Percentiles rank a stretch among this genome's conserved stretches.
Conservation (phyloP, 2,888 invertebrate genomes). For the Ganaspis brasiliensis region DNA sequence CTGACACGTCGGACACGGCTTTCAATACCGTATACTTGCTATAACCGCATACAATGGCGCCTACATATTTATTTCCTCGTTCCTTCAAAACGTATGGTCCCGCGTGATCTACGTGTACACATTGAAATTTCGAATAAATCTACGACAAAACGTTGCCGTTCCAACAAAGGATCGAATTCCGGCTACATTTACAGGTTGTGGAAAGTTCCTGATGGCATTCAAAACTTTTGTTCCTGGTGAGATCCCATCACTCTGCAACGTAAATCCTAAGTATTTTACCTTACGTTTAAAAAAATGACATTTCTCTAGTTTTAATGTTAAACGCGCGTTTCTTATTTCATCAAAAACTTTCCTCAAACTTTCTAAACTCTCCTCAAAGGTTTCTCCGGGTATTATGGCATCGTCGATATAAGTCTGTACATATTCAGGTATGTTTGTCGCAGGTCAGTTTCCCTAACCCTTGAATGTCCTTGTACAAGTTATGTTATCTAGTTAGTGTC, state of each 20-base stretch:
- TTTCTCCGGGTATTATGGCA: neutral
- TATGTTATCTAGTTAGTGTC: too few species aligned
- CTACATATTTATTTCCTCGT: slow-evolving; percentile 44
- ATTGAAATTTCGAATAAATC: slow-evolving; percentile 46
- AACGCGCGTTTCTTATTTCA: neutral
- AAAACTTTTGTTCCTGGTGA: neutral
- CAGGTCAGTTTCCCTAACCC: too few species aligned
- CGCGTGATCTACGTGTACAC: slow-evolving; percentile 53
- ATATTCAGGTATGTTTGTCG: too few species aligned
- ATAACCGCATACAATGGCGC: too few species aligned
- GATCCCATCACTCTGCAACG: neutral
- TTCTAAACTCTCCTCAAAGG: neutral
- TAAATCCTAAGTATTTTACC: neutral
- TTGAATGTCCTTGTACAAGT: too few species aligned
- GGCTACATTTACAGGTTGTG: neutral
- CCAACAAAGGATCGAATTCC: neutral
- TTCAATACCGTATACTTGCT: slow-evolving; percentile 52
- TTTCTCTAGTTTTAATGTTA: neutral
- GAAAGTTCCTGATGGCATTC: neutral
- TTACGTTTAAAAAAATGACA: neutral
- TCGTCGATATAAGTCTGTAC: neutral
- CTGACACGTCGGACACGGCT: slow-evolving; percentile 46
- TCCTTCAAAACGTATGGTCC: slow-evolving; percentile 51
- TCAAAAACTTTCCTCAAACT: neutral
- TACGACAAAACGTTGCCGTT: neutral